These are phyloP conservation scores for Morus bassanus DNA, from an alignment of 2,797 vertebrate species.

Conservation along the genomic window DNA sequence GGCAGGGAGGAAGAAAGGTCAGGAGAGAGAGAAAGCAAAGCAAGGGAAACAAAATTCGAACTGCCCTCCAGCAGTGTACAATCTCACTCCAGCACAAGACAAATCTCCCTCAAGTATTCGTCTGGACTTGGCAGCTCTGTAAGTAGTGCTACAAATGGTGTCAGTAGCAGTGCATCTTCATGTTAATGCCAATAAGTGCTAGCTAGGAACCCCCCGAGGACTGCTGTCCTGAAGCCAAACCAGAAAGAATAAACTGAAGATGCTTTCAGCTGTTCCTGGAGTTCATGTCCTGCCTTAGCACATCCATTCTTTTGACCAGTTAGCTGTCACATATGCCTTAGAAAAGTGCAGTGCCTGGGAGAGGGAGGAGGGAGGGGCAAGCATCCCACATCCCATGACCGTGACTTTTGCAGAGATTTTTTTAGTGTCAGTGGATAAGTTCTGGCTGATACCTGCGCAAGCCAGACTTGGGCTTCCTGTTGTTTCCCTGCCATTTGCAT, in stretches of 20 bases:
- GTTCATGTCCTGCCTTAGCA: constrained; percentile 27
- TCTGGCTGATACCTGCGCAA: not conserved
- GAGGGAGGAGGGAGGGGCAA: constrained; percentile 13
- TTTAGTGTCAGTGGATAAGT: not conserved
- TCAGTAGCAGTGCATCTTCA: constrained; percentile 10
- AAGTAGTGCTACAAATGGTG: constrained; percentile 38
- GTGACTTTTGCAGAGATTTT: not conserved
- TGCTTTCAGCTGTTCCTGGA: constrained; percentile 40
- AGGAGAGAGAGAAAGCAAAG: constrained; percentile 39
- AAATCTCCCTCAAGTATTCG: constrained; percentile 33
- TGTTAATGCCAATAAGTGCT: not conserved
- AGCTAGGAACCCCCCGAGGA: not conserved
- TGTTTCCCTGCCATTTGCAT: not conserved
- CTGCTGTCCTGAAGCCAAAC: constrained; percentile 19
- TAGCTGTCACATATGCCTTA: constrained; percentile 22
- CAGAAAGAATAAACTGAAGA: not conserved
- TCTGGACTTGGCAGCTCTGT: constrained; percentile 57
- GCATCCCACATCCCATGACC: not conserved
- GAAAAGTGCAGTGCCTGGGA: not conserved
- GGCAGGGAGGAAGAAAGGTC: constrained; percentile 32
- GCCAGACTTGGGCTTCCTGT: not conserved
- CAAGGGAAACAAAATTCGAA: constrained; percentile 32
- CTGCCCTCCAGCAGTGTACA: constrained; percentile 35
- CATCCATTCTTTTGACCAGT: not conserved
- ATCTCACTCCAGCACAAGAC: constrained; percentile 44